A percentile compares a stretch with the other conserved stretches of the same genome.
Conservation (phyloP, 2,113 vertebrate species). For the Sylvietta virens region DNA sequence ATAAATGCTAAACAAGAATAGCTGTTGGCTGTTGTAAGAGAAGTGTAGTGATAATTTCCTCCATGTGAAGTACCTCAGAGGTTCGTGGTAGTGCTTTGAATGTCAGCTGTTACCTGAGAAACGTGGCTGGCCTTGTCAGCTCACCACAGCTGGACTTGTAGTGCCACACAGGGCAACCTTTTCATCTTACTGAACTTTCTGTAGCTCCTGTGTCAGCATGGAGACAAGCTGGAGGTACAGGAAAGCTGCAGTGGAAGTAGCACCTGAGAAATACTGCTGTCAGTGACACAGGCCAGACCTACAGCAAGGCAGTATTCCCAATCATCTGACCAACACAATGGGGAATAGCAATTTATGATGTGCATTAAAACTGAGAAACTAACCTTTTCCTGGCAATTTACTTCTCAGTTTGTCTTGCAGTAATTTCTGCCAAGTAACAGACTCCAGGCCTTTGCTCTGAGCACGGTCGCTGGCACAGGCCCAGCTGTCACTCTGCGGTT, state of each 20-base stretch:
- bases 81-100: neutral
- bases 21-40: neutral
- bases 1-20: neutral
- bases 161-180: neutral
- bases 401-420: neutral
- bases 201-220: neutral
- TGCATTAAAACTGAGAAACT: neutral
- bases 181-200: neutral
- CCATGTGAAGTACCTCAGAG: neutral
- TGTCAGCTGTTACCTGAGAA: neutral
- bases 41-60: neutral
- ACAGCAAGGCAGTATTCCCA: neutral
- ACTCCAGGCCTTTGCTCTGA: neutral
- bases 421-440: neutral
- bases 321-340: neutral
- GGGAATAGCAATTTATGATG: neutral
- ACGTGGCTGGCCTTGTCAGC: fast-evolving
- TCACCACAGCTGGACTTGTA: neutral
- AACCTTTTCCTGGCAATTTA: neutral
- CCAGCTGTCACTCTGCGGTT: neutral
- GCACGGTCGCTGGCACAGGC: neutral
- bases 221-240: neutral
- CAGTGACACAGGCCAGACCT: neutral
- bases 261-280: neutral
- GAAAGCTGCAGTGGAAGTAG: neutral